phyloP scores from a whole-genome alignment of 2,888 invertebrate species.

The Tenthredo scrophulariae region DNA sequence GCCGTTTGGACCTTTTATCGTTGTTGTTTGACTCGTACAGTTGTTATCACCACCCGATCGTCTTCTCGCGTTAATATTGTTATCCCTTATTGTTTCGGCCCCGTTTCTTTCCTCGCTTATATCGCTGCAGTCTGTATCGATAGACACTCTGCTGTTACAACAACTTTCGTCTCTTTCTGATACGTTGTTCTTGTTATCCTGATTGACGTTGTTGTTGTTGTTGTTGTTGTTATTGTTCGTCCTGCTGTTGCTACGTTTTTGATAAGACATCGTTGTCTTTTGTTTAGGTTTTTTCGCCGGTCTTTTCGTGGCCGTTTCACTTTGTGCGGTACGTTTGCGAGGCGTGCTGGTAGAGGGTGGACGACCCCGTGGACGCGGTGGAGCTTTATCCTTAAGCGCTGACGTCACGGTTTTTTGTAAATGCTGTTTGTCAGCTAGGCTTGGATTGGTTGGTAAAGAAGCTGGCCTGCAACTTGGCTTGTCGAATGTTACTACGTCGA shows the following conservation, averaged over 20 bases:
- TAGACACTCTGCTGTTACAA: background rate
- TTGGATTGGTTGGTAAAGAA: slow-evolving; percentile 84
- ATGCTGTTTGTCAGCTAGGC: slow-evolving; percentile 84
- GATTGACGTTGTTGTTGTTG: slow-evolving; percentile 54
- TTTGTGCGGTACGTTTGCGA: slow-evolving; percentile 50
- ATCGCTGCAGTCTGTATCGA: background rate
- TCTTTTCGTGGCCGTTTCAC: slow-evolving; percentile 44
- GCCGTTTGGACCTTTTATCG: slow-evolving; percentile 13
- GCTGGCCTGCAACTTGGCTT: slow-evolving; percentile 71
- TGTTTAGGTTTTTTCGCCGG: slow-evolving; percentile 62
- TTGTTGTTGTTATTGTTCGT: slow-evolving; percentile 56
- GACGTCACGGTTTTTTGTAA: slow-evolving; percentile 76
- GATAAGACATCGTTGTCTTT: slow-evolving; percentile 63
- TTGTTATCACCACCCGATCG: background rate
- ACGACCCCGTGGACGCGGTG: slow-evolving; percentile 69
- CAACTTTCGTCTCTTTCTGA: background rate
- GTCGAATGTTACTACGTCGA: slow-evolving; percentile 89
- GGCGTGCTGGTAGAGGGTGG: slow-evolving; percentile 63
- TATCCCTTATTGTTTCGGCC: background rate
- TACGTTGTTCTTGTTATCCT: background rate
- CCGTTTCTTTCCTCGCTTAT: background rate
- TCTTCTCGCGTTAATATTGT: background rate
- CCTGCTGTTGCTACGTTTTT: slow-evolving; percentile 54
- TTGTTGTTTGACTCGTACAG: background rate
- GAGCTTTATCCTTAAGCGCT: slow-evolving; percentile 67